Evolutionary conservation across 2,113 vertebrate species (phyloP).

Genomic region (Tragelaphus buxtoni): DNA sequence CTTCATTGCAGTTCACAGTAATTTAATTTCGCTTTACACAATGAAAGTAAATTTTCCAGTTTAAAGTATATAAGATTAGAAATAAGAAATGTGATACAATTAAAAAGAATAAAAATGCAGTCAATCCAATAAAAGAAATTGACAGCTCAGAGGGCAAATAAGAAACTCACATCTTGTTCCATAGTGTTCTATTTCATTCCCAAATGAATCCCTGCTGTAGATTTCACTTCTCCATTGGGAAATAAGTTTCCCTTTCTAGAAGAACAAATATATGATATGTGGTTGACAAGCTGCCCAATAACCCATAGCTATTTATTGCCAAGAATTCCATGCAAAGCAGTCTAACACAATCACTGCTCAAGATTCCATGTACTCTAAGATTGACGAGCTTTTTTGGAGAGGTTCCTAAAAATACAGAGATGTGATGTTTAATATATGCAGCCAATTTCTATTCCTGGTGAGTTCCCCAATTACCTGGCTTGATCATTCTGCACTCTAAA

Average conservation of each 20-base stretch:
- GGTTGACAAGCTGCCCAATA: conserved; percentile 9
- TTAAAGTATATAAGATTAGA: conserved; percentile 4
- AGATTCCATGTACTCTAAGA: background rate
- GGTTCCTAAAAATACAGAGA: conserved; percentile 33
- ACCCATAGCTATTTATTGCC: conserved; percentile 9
- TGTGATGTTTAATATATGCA: background rate
- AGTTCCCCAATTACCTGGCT: background rate
- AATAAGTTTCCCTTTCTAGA: conserved; percentile 41
- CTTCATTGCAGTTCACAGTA: conserved; percentile 40
- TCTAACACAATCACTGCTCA: background rate
- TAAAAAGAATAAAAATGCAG: background rate
- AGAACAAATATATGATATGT: background rate
- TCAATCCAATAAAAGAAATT: conserved; percentile 10
- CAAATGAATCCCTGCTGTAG: background rate
- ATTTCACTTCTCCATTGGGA: background rate
- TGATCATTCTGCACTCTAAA: conserved; percentile 1
- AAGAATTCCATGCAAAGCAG: background rate
- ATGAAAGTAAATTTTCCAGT: conserved; percentile 33
- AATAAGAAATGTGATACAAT: background rate
- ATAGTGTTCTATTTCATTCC: background rate
- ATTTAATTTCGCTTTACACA: background rate
- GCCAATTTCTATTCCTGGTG: background rate
- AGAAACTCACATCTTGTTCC: background rate
- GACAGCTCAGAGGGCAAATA: background rate
- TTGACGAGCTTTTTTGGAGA: background rate